These are phyloP conservation scores for Tetranychus truncatus DNA, from an alignment of 2,888 invertebrate genomes.

Conservation along the genomic window DNA sequence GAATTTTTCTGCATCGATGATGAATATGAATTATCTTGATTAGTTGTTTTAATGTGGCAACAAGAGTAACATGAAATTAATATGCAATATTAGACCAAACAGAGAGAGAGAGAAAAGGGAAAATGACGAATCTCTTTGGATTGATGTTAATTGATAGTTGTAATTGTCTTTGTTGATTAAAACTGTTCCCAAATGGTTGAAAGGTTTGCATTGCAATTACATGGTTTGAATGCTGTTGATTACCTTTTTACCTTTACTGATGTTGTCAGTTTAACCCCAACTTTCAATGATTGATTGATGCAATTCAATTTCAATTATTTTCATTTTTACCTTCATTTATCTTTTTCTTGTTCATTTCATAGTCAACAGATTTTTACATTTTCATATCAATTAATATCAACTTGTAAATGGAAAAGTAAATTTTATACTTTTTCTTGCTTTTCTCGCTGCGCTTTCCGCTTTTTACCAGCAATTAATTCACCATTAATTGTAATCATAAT, in stretches of 20 bases:
- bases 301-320: background rate
- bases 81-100: no score
- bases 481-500: no score
- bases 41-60: no score
- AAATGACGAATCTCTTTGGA: background rate
- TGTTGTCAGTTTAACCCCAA: background rate
- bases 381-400: background rate
- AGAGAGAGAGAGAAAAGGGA: no score
- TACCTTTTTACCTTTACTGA: background rate
- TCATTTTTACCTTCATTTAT: background rate
- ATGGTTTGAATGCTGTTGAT: background rate
- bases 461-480: no score
- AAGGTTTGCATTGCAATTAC: background rate
- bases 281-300: background rate
- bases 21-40: no score
- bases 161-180: conserved; percentile 1
- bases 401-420: no score
- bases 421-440: no score
- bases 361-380: background rate
- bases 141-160: background rate
- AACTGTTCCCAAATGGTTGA: background rate
- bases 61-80: no score
- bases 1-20: no score
- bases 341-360: background rate
- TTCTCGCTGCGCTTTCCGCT: no score